phyloP scores from a whole-genome alignment of 2,113 vertebrate genomes.

The Benitochromis conjunctus region DNA sequence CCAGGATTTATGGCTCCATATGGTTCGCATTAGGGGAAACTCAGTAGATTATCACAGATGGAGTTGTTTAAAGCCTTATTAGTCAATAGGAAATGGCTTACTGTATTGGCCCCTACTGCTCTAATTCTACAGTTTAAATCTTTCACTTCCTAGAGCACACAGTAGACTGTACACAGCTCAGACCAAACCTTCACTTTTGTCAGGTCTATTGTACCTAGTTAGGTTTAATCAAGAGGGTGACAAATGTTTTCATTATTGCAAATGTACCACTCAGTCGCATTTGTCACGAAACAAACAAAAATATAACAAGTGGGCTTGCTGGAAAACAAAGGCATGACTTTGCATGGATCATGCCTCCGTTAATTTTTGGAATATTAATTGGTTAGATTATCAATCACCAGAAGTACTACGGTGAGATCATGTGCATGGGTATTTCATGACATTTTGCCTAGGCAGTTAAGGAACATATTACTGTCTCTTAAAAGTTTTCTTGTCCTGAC shows the following conservation, averaged over 20 bases:
- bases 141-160: background rate
- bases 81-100: slow-evolving; percentile 27
- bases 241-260: background rate
- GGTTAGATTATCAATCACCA: background rate
- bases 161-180: background rate
- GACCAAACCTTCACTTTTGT: background rate
- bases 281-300: background rate
- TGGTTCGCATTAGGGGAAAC: slow-evolving; percentile 47
- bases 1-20: slow-evolving; percentile 50
- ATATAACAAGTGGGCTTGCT: background rate
- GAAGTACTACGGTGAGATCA: too few species aligned
- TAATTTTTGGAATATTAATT: background rate
- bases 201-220: background rate
- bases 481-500: background rate
- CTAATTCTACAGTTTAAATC: background rate
- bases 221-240: background rate
- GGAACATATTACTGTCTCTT: background rate
- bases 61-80: slow-evolving; percentile 56
- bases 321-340: background rate
- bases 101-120: slow-evolving; percentile 5
- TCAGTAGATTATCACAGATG: slow-evolving; percentile 46
- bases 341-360: background rate
- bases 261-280: background rate
- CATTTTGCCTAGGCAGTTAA: background rate
- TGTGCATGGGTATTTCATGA: background rate